phyloP scores from a whole-genome alignment of 2,888 invertebrate genomes.

The Campopleginae sp. region DNA sequence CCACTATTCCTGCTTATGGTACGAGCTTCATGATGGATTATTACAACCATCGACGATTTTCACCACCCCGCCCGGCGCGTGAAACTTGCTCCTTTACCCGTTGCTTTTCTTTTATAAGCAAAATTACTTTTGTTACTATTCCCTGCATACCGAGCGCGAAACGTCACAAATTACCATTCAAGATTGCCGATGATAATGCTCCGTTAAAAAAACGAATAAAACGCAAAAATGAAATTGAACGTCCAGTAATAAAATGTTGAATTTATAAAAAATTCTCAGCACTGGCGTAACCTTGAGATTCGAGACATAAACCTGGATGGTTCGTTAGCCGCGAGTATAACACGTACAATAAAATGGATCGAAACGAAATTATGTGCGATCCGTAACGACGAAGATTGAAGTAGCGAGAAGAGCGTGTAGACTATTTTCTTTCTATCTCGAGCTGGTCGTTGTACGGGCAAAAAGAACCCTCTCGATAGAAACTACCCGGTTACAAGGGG shows the following conservation, averaged over 20 bases:
- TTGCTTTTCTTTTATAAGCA: not conserved
- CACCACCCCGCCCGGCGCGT: constrained; percentile 12
- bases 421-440: constrained; percentile 33
- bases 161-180: too few relatives aligned
- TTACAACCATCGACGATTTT: constrained; percentile 50
- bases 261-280: not conserved
- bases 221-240: too few relatives aligned
- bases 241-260: not conserved
- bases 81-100: constrained; percentile 30
- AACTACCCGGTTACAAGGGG: constrained; percentile 52
- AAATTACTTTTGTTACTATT: constrained; percentile 12
- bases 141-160: not conserved
- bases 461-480: constrained; percentile 53
- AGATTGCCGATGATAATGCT: too few relatives aligned
- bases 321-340: constrained; percentile 8
- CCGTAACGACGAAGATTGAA: not conserved
- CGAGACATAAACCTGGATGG: not conserved
- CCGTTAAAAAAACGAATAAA: too few relatives aligned
- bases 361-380: constrained; percentile 4
- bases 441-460: constrained; percentile 14
- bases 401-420: constrained; percentile 7
- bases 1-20: constrained; percentile 6
- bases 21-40: constrained; percentile 50
- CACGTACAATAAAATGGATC: constrained; percentile 19
- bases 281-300: not conserved